These are phyloP conservation scores for Himalopsyche anomala DNA, from an alignment of 2,888 invertebrate genomes.

Conservation along the genomic window DNA sequence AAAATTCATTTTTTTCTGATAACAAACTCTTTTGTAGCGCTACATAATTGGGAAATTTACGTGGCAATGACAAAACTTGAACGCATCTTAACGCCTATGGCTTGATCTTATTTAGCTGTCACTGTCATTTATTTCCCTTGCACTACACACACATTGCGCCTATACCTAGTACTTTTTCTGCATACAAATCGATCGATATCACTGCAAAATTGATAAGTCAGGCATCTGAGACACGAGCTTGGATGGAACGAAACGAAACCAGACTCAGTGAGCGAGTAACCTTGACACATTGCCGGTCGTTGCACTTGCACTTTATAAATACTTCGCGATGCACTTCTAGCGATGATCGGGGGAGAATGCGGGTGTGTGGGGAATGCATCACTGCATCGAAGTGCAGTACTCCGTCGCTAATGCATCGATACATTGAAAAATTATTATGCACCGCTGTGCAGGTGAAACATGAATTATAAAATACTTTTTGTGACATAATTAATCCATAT, in stretches of 20 bases:
- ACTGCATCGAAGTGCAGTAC: conserved; percentile 41
- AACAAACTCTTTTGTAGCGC: too few relatives aligned
- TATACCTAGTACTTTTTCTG: neutral
- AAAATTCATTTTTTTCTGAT: too few relatives aligned
- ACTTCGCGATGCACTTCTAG: conserved; percentile 40
- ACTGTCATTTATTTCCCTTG: conserved; percentile 17
- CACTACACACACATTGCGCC: conserved; percentile 2
- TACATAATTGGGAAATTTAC: too few relatives aligned
- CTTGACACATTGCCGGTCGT: conserved; percentile 65
- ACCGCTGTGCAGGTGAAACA: neutral
- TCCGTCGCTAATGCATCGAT: neutral
- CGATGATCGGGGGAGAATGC: conserved; percentile 27
- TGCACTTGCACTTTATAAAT: conserved; percentile 63
- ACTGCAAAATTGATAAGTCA: conserved; percentile 43
- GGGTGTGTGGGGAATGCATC: conserved; percentile 25
- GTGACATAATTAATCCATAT: too few relatives aligned
- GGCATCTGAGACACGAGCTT: conserved; percentile 18
- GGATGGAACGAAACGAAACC: neutral
- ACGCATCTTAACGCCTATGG: conserved; percentile 10
- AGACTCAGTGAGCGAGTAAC: conserved; percentile 52
- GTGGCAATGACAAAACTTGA: too few relatives aligned
- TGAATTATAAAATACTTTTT: too few relatives aligned
- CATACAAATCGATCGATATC: conserved; percentile 29
- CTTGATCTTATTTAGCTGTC: neutral
- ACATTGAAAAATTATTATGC: neutral